Evolutionary conservation across 2,113 vertebrate species (phyloP).

Genomic region (Podocnemis expansa): DNA sequence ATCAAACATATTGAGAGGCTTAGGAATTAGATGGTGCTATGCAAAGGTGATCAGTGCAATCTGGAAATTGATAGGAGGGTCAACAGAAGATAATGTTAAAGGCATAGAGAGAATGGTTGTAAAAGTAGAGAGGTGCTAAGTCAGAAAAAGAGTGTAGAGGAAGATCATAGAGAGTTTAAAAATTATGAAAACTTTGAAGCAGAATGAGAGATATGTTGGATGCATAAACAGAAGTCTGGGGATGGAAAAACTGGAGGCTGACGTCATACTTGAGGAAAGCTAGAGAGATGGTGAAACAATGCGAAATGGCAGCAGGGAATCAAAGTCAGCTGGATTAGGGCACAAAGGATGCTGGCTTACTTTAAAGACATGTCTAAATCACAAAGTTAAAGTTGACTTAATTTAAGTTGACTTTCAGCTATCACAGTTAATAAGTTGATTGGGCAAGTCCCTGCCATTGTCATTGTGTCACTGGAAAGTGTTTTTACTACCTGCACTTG

Average conservation of each 20-base stretch:
- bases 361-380: background rate
- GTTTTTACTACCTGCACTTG: too few relatives aligned
- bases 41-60: background rate
- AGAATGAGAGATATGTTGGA: background rate
- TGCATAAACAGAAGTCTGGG: background rate
- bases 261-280: background rate
- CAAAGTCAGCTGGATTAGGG: background rate
- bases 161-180: background rate
- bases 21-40: background rate
- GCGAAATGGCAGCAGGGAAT: background rate
- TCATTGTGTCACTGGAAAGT: too few relatives aligned
- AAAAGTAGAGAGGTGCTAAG: background rate
- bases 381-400: too few relatives aligned
- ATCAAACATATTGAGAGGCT: background rate
- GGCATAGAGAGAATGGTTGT: background rate
- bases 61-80: background rate
- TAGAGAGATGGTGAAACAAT: background rate
- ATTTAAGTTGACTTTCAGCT: too few relatives aligned
- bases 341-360: background rate
- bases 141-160: background rate
- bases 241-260: background rate
- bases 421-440: too few relatives aligned
- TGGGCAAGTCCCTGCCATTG: too few relatives aligned
- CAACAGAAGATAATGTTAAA: background rate
- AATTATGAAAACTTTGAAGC: background rate